Evolutionary conservation across 1,140 invertebrate species (phyloP), one percentile per base, ranked within the genome.

Genomic region (Psilanteris sp.): DNA sequence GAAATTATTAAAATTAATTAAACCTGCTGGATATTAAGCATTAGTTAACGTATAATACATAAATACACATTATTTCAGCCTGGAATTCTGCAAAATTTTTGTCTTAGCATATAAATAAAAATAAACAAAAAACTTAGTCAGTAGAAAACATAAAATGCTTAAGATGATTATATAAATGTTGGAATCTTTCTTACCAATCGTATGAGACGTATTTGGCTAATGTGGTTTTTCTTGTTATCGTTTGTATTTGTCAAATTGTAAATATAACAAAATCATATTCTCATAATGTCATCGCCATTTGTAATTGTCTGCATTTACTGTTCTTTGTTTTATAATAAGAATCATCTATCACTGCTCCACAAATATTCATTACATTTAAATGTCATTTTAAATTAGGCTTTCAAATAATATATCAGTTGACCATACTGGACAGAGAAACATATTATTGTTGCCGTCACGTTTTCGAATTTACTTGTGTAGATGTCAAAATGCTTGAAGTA

Each of bases 211-310:
- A 43, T 46, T 46, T 46, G 14, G 43, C 14, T 18, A n/a, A 34
- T n/a, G 16, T 26, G 32, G 36, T 24, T 24, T 36, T 26, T 1
- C 4, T 20, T 24, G 31, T 50, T 54, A 54, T 54, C 32, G 34
- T 39, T 29, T 37, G 22, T 37, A 11, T 24, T 36, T 3, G 7
- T 52, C 10, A 24, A 41, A 29, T 55, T 39, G 36, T 11, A 15
- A 55, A 16, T 27, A 27, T 16, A 29, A 29, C 50, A 39, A 55
- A 39, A 9, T 9, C 37, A 24, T 13, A 3, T 16, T 44, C 11
- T 36, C 39, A 44, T 44, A 34, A 14, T 59, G 29, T 34, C 39
- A 44, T 44, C 39, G 54, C 39, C 54, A 59, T 59, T 59, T 59
- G 54, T 39, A 59, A 43, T 44, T 26, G 39, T 15, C 20, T 34